Percentiles rank a stretch among this genome's conserved stretches.
phyloP scores from a whole-genome alignment of 2,888 invertebrate species.

The Eupithecia subfuscata region DNA sequence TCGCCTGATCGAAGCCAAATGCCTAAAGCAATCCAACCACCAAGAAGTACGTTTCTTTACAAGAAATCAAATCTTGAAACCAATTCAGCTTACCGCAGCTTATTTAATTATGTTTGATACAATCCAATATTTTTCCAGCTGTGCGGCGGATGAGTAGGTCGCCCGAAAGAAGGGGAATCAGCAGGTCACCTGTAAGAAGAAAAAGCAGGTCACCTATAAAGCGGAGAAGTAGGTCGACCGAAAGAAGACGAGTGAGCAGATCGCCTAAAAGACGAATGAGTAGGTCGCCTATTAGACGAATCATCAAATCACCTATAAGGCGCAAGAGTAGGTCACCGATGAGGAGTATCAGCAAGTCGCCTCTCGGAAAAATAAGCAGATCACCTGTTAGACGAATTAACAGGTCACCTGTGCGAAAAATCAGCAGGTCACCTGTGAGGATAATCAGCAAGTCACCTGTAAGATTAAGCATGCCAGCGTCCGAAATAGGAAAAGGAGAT shows the following conservation, averaged over 20 bases:
- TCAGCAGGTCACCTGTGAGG: neutral
- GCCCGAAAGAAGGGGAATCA: neutral
- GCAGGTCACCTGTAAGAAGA: neutral
- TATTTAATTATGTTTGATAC: neutral
- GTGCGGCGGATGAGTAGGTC: neutral
- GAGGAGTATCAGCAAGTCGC: neutral
- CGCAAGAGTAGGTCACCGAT: neutral
- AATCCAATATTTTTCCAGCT: constrained; percentile 2
- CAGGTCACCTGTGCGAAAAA: neutral
- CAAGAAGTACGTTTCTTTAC: neutral
- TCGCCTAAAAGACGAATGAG: neutral
- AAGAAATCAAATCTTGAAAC: neutral
- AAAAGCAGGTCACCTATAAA: neutral
- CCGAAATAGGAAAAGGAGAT: neutral
- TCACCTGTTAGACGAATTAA: neutral
- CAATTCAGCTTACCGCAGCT: neutral
- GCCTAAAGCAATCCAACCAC: neutral
- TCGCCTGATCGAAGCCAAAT: neutral
- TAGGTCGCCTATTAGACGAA: neutral
- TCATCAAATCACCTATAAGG: no score
- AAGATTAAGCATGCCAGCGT: neutral
- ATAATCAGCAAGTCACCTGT: neutral
- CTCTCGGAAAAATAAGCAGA: neutral
- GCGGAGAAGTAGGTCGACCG: neutral
- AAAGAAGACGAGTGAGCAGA: neutral